phyloP scores from a whole-genome alignment of 2,888 invertebrate genomes.

The Chaetogeoica ovagalla region DNA sequence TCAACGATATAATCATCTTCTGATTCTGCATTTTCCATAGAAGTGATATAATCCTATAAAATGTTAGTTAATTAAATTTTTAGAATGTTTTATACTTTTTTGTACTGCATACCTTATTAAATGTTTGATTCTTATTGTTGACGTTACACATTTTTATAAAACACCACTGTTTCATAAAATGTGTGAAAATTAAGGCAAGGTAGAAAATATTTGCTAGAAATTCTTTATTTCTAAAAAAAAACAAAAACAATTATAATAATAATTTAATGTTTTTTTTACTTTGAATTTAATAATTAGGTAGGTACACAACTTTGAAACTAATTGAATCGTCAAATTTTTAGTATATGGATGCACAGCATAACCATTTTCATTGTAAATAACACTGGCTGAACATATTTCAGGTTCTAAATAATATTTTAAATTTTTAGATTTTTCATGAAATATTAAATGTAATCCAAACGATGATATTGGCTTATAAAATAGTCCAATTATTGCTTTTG shows the following conservation, averaged over 20 bases:
- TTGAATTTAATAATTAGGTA: neutral
- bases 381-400: neutral
- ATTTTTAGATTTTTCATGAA: slow-evolving; percentile 28
- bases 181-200: neutral
- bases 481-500: neutral
- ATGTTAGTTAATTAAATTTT: neutral
- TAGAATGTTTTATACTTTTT: neutral
- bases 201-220: neutral
- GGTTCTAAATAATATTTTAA: slow-evolving; percentile 6
- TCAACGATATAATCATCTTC: neutral
- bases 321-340: slow-evolving; percentile 7
- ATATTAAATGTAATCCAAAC: slow-evolving; percentile 23
- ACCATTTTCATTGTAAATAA: slow-evolving; percentile 10
- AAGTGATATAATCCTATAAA: neutral
- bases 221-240: neutral
- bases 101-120: neutral
- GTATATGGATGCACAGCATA: neutral
- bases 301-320: neutral
- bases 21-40: neutral
- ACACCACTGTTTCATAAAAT: neutral
- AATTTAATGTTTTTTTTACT: neutral
- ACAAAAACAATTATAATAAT: neutral
- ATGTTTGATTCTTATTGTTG: neutral
- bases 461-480: slow-evolving; percentile 5
- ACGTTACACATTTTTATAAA: neutral